These are phyloP conservation scores for Drosophila pseudoananassae DNA, from an alignment of 1,140 invertebrate genomes.

Conservation along the genomic window DNA sequence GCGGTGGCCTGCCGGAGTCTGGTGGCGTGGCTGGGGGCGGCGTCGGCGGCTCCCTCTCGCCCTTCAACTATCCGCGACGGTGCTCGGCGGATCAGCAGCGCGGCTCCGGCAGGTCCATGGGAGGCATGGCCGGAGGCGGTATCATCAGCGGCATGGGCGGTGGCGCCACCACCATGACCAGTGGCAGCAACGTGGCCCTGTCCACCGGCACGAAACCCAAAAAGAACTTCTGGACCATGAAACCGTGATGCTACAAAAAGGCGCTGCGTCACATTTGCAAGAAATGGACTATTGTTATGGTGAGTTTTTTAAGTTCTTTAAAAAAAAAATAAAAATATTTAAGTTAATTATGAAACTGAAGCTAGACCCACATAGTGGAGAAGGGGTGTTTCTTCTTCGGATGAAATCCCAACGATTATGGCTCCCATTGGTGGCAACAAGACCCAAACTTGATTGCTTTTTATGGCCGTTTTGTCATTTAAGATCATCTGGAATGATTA, in stretches of 20 bases:
- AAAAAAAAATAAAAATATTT: no score
- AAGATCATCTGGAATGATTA: slow-evolving; percentile 47
- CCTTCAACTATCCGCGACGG: slow-evolving; percentile 70
- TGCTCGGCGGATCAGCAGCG: slow-evolving; percentile 74
- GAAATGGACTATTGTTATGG: slow-evolving; percentile 83
- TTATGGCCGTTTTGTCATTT: slow-evolving; percentile 38
- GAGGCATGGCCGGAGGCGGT: slow-evolving; percentile 13
- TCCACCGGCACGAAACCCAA: slow-evolving; percentile 80
- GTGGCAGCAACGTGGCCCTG: slow-evolving; percentile 36
- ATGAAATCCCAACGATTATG: no score
- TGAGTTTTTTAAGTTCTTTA: slow-evolving; percentile 37
- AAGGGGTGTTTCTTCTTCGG: no score
- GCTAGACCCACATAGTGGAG: no score
- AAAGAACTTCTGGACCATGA: slow-evolving; percentile 83
- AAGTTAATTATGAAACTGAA: no score
- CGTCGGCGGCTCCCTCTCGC: slow-evolving; percentile 46
- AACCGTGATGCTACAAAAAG: slow-evolving; percentile 83
- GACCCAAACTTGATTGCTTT: slow-evolving; percentile 19
- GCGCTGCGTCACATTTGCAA: slow-evolving; percentile 77
- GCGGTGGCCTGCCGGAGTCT: slow-evolving; percentile 5
- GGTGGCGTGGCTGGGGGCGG: neutral
- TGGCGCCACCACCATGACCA: slow-evolving; percentile 18
- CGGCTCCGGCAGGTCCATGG: slow-evolving; percentile 59
- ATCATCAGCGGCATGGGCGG: slow-evolving; percentile 14
- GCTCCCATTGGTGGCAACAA: no score